Evolutionary conservation across 23 tunicate species (phyloP).

Genomic region (Trididemnum clinides): DNA sequence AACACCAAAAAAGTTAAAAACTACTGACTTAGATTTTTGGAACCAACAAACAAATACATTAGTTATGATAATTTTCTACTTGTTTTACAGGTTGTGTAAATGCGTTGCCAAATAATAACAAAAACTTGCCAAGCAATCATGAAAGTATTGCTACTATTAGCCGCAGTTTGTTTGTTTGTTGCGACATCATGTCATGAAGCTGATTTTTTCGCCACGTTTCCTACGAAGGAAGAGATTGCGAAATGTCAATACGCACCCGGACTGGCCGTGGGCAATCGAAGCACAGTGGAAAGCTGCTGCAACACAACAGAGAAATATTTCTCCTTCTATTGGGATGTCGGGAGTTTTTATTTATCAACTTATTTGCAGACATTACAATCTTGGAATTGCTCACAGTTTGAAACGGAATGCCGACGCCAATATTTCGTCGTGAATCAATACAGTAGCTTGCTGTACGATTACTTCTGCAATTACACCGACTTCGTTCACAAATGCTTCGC

Average conservation of each 20-base stretch:
- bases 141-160: too few species aligned
- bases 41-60: too few species aligned
- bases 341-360: neutral
- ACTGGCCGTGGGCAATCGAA: neutral
- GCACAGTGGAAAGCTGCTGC: neutral
- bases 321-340: neutral
- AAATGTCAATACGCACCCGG: conserved; percentile 13
- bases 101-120: too few species aligned
- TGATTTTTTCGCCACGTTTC: too few species aligned
- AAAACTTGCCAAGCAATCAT: too few species aligned
- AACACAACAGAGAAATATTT: neutral
- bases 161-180: too few species aligned
- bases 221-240: too few species aligned
- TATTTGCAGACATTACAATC: conserved; percentile 10
- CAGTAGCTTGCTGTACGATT: conserved; percentile 42
- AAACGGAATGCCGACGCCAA: conserved; percentile 34
- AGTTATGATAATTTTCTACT: too few species aligned
- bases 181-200: too few species aligned
- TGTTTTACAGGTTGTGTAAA: too few species aligned
- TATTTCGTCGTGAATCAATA: conserved; percentile 37
- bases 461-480: conserved; percentile 12
- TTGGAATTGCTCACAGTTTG: conserved; percentile 70
- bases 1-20: too few species aligned
- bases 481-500: neutral
- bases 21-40: too few species aligned